phyloP scores from a whole-genome alignment of 1,140 invertebrate genomes.

The Drosophila elegans region DNA sequence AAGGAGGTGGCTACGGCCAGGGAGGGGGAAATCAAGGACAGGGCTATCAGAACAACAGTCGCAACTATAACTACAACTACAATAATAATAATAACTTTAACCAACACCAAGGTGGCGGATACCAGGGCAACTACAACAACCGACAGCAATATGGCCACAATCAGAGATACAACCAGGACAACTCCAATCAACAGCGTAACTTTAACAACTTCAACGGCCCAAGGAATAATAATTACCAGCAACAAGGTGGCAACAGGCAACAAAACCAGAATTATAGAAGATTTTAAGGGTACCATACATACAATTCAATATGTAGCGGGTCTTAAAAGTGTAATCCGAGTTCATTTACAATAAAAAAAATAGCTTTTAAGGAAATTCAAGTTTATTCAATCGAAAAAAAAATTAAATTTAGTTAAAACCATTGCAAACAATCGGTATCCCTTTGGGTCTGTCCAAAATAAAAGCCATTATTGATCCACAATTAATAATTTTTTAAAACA shows the following conservation, averaged over 20 bases:
- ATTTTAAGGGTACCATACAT: slow-evolving; percentile 40
- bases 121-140: slow-evolving; percentile 37
- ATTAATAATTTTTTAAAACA: neutral
- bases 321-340: slow-evolving; percentile 1
- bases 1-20: slow-evolving; percentile 23
- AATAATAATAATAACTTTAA: slow-evolving; percentile 40
- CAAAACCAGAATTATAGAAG: slow-evolving; percentile 56
- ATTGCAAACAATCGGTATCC: too few relatives aligned
- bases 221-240: slow-evolving; percentile 40
- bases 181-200: slow-evolving; percentile 39
- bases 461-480: too few relatives aligned
- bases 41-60: slow-evolving; percentile 41
- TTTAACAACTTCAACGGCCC: slow-evolving; percentile 53
- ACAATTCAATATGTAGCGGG: neutral
- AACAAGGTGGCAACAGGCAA: slow-evolving; percentile 36
- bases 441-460: too few relatives aligned
- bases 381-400: neutral
- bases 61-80: slow-evolving; percentile 40
- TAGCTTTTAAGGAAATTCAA: neutral
- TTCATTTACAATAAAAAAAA: slow-evolving; percentile 1
- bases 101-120: slow-evolving; percentile 29
- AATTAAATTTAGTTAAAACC: neutral
- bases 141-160: slow-evolving; percentile 39
- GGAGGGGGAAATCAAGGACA: slow-evolving; percentile 18
- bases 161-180: slow-evolving; percentile 41